Evolutionary conservation across 2,888 invertebrate species (phyloP).

Genomic region (Drosophila nr. medialis): DNA sequence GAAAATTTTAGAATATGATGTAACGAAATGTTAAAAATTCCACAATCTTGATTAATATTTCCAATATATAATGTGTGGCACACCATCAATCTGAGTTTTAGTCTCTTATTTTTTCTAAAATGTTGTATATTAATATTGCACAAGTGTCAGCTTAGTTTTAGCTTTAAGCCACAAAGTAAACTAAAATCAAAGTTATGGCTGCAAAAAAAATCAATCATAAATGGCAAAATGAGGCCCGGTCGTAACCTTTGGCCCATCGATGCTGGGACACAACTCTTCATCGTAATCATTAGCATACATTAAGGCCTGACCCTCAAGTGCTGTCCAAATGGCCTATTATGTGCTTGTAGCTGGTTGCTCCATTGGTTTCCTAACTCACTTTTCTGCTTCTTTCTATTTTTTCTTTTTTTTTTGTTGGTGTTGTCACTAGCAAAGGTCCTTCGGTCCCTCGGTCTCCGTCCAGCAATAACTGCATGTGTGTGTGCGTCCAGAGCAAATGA

Average conservation of each 20-base stretch:
- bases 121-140: not conserved
- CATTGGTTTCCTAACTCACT: constrained; percentile 62
- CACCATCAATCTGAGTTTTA: not conserved
- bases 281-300: constrained; percentile 75
- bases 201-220: constrained; percentile 32
- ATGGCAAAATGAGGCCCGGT: constrained; percentile 28
- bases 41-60: not conserved
- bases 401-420: constrained; percentile 2
- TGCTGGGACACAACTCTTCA: constrained; percentile 50
- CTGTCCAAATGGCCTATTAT: constrained; percentile 73
- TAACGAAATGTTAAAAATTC: not conserved
- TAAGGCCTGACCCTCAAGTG: constrained; percentile 71
- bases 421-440: constrained; percentile 44
- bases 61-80: no score
- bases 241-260: constrained; percentile 44
- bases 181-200: constrained; percentile 33
- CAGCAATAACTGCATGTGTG: constrained; percentile 32
- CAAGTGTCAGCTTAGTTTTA: not conserved
- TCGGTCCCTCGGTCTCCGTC: constrained; percentile 37
- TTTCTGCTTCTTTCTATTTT: constrained; percentile 15
- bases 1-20: not conserved
- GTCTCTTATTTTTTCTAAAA: not conserved
- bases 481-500: constrained; percentile 55
- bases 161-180: constrained; percentile 21
- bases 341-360: constrained; percentile 65